These are phyloP conservation scores for Lota lota DNA, from an alignment of 2,113 vertebrate genomes.

Conservation along the genomic window DNA sequence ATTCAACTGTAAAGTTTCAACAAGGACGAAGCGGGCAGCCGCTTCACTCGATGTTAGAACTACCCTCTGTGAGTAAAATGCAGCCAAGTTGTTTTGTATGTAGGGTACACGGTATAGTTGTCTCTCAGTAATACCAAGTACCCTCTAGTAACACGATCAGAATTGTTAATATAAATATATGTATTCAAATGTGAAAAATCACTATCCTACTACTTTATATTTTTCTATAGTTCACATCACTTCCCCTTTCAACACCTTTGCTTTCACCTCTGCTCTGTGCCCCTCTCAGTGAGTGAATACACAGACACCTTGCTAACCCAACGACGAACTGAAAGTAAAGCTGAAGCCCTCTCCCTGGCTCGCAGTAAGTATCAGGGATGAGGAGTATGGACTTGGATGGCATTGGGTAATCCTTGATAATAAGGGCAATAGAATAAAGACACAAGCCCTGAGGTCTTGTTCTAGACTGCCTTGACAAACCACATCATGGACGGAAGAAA, in stretches of 20 bases:
- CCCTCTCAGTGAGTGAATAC: constrained; percentile 69
- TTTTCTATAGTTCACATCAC: too few species aligned
- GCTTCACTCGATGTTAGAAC: constrained; percentile 49
- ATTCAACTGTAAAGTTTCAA: constrained; percentile 42
- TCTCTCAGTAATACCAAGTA: not conserved
- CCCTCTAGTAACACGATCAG: too few species aligned
- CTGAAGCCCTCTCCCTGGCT: constrained; percentile 37
- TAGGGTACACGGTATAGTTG: not conserved
- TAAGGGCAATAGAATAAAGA: too few species aligned
- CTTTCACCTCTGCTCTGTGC: too few species aligned
- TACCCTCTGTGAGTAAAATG: constrained; percentile 49
- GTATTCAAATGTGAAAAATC: too few species aligned
- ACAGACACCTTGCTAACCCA: constrained; percentile 7
- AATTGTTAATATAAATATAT: too few species aligned
- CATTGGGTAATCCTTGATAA: too few species aligned
- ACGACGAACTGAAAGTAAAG: constrained; percentile 16
- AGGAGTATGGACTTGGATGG: too few species aligned
- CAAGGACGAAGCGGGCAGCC: constrained; percentile 40
- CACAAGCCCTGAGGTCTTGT: too few species aligned
- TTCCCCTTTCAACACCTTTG: too few species aligned
- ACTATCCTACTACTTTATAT: too few species aligned
- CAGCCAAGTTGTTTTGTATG: not conserved
- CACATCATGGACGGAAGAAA: not conserved
- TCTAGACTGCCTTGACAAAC: too few species aligned
- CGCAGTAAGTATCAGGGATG: constrained; percentile 56